phyloP scores from a whole-genome alignment of 2,113 vertebrate species.

The Octodon degus region DNA sequence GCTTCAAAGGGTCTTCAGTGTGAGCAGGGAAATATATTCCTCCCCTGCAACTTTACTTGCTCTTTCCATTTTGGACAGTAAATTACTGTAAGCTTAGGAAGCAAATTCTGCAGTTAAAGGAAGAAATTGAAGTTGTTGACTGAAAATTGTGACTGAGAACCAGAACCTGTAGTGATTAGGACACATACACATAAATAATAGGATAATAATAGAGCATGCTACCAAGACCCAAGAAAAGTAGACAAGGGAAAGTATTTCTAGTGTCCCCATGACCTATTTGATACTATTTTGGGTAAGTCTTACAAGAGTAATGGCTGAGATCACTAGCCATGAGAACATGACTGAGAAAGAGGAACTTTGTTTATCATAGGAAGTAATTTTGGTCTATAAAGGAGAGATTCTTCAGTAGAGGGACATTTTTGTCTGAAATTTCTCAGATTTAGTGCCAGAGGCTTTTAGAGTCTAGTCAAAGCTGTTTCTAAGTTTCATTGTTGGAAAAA shows the following conservation, averaged over 20 bases:
- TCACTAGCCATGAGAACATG: neutral
- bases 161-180: neutral
- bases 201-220: neutral
- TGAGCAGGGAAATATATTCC: neutral
- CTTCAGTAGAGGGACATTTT: conserved; percentile 34
- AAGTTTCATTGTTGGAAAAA: conserved; percentile 41
- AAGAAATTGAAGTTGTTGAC: neutral
- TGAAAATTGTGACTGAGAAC: neutral
- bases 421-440: conserved; percentile 60
- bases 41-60: neutral
- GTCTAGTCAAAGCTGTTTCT: conserved; percentile 37
- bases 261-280: neutral
- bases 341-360: conserved; percentile 52
- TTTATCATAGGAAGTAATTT: conserved; percentile 60
- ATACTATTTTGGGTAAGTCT: neutral
- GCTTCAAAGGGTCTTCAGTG: neutral
- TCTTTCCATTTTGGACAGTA: neutral
- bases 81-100: conserved; percentile 3
- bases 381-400: neutral
- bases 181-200: neutral
- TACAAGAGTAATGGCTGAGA: neutral
- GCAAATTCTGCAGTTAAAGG: neutral
- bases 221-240: neutral
- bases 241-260: neutral
- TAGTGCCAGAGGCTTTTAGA: conserved; percentile 55